Evolutionary conservation across 35 echinoderm and acorn worm species (phyloP), one percentile per base, ranked within the genome.

Genomic region (Amphiura filiformis): DNA sequence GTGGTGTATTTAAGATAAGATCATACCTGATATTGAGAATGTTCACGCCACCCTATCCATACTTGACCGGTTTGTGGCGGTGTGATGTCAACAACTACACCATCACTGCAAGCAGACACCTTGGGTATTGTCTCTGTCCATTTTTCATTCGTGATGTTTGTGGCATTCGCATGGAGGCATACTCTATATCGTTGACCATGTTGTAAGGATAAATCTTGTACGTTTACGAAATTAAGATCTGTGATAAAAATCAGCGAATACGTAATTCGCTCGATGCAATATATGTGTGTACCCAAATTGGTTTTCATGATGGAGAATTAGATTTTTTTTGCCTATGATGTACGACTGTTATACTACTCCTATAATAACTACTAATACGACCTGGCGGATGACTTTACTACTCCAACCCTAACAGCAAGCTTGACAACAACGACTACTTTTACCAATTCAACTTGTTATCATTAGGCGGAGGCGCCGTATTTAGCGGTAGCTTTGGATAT

Each of bases 61-160:
- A 84, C 88, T 39, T 75, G 11, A 1, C 81, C 81, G 12, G 15
- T 0, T 0, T 31, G 15, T 35, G 87, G 87, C 15, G 87, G 87
- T 34, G 87, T 89, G 22, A 61, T 41, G 37, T 89, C 87, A 39
- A 89, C 78, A 20, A 81, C 78, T 23, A 89, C 78, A 34, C 87
- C 87, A 39, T 89, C 87, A 81, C 76, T 80, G 78, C 87, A 89
- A 35, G 36, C 35, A 13, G 87, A 89, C 31, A 82, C 77, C 35
- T 31, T 42, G 7, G 87, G 87, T 35, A 89, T 31, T 1, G 35
- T 33, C 13, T 82, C n/a, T 17, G 39, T 80, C 52, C 76, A 89
- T 39, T 57, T 81, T 65, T 82, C 80, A 82, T 40, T n/a, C 0
- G 15, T 1, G 1, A 77, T 4, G 34, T 38, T 28, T 36, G 75